Percentiles rank a stretch among this genome's conserved stretches.
These are phyloP conservation scores for Heterohyrax brucei DNA, from an alignment of 2,797 vertebrate genomes.

Conservation along the genomic window DNA sequence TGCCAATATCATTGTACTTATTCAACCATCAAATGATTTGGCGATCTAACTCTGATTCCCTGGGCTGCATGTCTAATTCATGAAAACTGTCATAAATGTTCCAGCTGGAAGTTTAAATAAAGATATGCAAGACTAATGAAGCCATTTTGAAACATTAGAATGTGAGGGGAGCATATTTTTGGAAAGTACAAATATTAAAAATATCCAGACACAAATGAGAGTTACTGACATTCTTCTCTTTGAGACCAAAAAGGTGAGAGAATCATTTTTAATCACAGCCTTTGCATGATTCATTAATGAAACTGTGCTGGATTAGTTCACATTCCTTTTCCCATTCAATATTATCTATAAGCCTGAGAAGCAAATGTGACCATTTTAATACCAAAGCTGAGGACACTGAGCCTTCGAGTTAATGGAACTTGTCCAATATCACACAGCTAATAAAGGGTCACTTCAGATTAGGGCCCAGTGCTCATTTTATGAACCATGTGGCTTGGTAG, in stretches of 20 bases:
- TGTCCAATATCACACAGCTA: neutral
- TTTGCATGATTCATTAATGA: slow-evolving; percentile 44
- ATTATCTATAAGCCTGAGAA: neutral
- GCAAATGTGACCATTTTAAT: neutral
- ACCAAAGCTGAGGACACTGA: neutral
- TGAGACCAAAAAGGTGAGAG: neutral
- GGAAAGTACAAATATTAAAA: slow-evolving; percentile 57
- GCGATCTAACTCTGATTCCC: slow-evolving; percentile 18
- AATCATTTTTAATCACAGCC: slow-evolving; percentile 31
- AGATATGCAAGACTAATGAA: slow-evolving; percentile 62
- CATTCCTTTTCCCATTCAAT: slow-evolving; percentile 40
- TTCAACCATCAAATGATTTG: slow-evolving; percentile 14
- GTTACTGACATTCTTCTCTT: neutral
- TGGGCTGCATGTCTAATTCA: slow-evolving; percentile 57
- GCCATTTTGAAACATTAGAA: slow-evolving; percentile 1
- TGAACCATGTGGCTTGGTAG: neutral
- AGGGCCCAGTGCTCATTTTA: neutral
- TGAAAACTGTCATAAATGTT: slow-evolving; percentile 41
- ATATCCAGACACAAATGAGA: neutral
- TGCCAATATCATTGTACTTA: neutral
- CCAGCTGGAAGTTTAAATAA: slow-evolving; percentile 55
- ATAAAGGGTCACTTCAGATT: neutral
- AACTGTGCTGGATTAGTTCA: neutral
- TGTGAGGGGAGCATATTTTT: slow-evolving; percentile 71
- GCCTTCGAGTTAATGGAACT: neutral